A percentile compares a stretch with the other conserved stretches of the same genome.
Conservation (phyloP, 2,888 invertebrate genomes). For the Brachycybe producta region DNA sequence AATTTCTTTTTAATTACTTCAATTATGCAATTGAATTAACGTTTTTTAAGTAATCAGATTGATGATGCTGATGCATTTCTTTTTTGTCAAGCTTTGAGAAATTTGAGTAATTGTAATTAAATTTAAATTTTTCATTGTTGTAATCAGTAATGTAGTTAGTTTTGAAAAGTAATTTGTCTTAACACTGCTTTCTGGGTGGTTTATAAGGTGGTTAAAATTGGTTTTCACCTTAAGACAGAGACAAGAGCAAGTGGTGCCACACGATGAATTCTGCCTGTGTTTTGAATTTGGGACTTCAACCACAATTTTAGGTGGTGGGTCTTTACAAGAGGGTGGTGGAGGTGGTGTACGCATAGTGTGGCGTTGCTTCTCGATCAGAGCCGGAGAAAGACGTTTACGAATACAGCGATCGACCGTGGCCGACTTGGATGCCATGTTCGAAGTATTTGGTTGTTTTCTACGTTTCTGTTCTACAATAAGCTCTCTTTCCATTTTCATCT, state of each 20-base stretch:
- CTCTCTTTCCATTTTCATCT: too few species aligned
- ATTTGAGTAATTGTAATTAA: too few species aligned
- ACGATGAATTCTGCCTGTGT: slow-evolving; percentile 7
- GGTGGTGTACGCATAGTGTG: neutral
- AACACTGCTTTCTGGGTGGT: too few species aligned
- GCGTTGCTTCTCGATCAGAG: neutral
- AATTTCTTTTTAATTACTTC: too few species aligned
- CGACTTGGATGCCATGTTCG: neutral
- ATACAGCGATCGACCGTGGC: neutral
- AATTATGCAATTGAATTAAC: too few species aligned
- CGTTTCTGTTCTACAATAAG: neutral
- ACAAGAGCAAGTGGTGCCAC: slow-evolving; percentile 10
- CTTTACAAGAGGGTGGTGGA: neutral
- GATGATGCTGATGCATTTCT: too few species aligned
- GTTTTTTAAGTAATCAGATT: too few species aligned
- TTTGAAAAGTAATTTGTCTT: too few species aligned
- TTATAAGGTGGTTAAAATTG: too few species aligned
- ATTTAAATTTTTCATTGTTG: too few species aligned
- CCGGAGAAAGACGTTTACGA: neutral
- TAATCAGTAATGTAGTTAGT: too few species aligned
- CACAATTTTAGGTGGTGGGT: slow-evolving; percentile 5
- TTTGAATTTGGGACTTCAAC: neutral
- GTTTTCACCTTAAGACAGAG: slow-evolving; percentile 4
- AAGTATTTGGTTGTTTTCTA: neutral
- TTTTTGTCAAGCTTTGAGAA: too few species aligned